These are phyloP conservation scores for Sturmia bella DNA, from an alignment of 2,888 invertebrate species.

Conservation along the genomic window DNA sequence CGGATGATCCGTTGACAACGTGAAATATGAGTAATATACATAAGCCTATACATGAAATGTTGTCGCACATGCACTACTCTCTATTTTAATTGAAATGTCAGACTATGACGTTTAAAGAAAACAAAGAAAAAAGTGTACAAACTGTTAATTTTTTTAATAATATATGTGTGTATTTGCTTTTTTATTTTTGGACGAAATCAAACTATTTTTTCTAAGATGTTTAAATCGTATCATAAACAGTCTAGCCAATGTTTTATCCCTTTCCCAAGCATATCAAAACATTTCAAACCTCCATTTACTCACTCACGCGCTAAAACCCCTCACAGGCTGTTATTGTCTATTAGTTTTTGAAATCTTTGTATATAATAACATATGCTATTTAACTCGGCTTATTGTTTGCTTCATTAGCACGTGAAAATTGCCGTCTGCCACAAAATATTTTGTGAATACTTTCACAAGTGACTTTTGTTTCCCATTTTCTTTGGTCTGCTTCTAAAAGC, in stretches of 20 bases:
- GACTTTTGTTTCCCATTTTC: too few species aligned
- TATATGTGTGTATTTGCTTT: not conserved
- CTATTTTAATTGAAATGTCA: slow-evolving; percentile 58
- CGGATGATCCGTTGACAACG: slow-evolving; percentile 65
- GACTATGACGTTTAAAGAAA: slow-evolving; percentile 33
- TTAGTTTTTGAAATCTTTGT: slow-evolving; percentile 42
- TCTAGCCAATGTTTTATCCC: slow-evolving; percentile 19
- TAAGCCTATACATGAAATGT: too few species aligned
- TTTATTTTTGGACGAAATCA: slow-evolving; percentile 15
- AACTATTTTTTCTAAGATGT: slow-evolving; percentile 26
- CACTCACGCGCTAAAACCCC: slow-evolving; percentile 59
- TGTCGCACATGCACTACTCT: slow-evolving; percentile 26
- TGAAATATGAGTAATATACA: slow-evolving; percentile 16
- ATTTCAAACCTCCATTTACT: slow-evolving; percentile 26
- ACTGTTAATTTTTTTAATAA: slow-evolving; percentile 16
- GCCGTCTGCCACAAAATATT: too few species aligned
- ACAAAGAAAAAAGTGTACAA: not conserved
- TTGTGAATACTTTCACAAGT: too few species aligned
- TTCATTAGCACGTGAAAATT: too few species aligned
- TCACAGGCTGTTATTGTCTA: slow-evolving; percentile 52
- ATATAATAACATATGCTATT: slow-evolving; percentile 21
- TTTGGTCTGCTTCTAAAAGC: too few species aligned
- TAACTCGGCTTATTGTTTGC: not conserved
- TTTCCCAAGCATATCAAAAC: slow-evolving; percentile 38
- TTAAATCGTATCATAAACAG: slow-evolving; percentile 41